Percentiles rank a stretch among this genome's conserved stretches.
Evolutionary conservation across 2,113 vertebrate species (phyloP).

Genomic region (Corydoras maculifer): DNA sequence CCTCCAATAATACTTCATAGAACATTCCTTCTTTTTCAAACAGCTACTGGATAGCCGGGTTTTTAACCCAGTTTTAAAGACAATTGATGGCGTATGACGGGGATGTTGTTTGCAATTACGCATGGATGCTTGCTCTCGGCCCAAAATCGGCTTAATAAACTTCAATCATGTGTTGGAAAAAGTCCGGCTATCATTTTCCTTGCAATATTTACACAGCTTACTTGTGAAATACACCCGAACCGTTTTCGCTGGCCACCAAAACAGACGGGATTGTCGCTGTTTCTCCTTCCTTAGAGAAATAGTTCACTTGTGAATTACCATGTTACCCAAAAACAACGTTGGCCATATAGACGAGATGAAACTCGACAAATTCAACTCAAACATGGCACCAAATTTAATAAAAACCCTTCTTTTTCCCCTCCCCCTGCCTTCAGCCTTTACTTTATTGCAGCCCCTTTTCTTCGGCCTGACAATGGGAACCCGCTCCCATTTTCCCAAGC

Average conservation of each 20-base stretch:
- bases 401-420: constrained; percentile 38
- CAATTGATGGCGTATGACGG: constrained; percentile 54
- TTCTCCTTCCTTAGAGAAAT: constrained; percentile 30
- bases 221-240: constrained; percentile 62
- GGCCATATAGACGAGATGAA: not conserved
- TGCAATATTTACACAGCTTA: constrained; percentile 67
- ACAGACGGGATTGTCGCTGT: constrained; percentile 58
- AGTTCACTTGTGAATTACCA: constrained; percentile 2
- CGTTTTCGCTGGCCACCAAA: constrained; percentile 42
- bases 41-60: constrained; percentile 58
- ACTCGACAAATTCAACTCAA: too few relatives aligned
- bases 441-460: constrained; percentile 56
- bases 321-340: constrained; percentile 42
- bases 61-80: constrained; percentile 57
- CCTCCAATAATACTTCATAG: constrained; percentile 72
- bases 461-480: constrained; percentile 55
- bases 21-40: constrained; percentile 63
- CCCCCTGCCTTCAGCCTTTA: constrained; percentile 54
- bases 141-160: constrained; percentile 42
- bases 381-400: not conserved
- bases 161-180: not conserved
- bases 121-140: constrained; percentile 37
- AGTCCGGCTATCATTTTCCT: not conserved
- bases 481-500: constrained; percentile 44
- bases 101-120: constrained; percentile 38